Percentiles rank a stretch among this genome's conserved stretches.
Evolutionary conservation across 2,797 vertebrate species (phyloP).

Genomic region (Mormyrus proboscirostris): DNA sequence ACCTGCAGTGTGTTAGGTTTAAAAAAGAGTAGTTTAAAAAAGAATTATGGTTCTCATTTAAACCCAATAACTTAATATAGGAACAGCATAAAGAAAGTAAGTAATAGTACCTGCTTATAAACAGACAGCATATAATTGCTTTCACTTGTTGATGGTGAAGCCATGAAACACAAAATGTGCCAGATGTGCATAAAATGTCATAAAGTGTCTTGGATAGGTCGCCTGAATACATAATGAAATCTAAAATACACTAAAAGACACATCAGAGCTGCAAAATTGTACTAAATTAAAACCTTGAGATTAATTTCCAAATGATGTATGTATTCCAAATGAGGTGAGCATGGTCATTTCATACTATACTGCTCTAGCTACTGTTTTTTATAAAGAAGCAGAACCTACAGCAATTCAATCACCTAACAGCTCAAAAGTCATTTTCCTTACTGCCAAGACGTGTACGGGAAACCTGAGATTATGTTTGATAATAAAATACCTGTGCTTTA

Average conservation of each 20-base stretch:
- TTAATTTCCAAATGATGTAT: background rate
- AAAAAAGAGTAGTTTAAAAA: background rate
- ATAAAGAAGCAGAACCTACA: background rate
- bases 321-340: background rate
- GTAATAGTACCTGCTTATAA: background rate
- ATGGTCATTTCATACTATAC: background rate
- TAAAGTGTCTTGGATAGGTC: background rate
- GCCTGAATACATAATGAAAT: background rate
- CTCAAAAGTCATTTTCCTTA: background rate
- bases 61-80: background rate
- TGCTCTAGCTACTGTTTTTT: background rate
- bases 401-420: background rate
- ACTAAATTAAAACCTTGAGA: background rate
- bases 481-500: background rate
- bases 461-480: background rate
- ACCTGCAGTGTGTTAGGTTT: background rate
- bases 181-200: background rate
- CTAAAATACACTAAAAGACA: background rate
- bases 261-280: background rate
- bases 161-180: background rate
- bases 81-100: constrained; percentile 3
- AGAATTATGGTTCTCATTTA: background rate
- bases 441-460: background rate
- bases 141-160: background rate
- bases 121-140: background rate